Evolutionary conservation across 2,113 vertebrate species (phyloP).

Genomic region (Sceloporus undulatus): DNA sequence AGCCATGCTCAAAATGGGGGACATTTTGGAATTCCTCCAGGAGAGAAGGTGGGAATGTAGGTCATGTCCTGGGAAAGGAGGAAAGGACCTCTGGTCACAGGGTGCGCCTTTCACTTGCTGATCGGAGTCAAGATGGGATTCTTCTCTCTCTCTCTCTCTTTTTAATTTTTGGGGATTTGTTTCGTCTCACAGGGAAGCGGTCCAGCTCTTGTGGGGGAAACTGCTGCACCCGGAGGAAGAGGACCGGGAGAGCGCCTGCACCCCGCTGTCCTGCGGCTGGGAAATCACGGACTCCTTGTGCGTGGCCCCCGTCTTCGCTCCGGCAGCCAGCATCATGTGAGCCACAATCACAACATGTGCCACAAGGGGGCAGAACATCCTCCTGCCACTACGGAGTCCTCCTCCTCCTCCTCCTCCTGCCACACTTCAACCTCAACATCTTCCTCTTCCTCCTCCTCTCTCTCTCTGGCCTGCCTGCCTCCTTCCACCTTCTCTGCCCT

Average conservation of each 20-base stretch:
- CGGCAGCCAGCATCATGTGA: slow-evolving; percentile 78
- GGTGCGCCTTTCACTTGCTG: background rate
- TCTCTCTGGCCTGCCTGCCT: background rate
- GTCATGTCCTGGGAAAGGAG: no score
- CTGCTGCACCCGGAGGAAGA: slow-evolving; percentile 55
- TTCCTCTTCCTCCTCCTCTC: no score
- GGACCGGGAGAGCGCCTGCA: slow-evolving; percentile 63
- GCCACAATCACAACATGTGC: background rate
- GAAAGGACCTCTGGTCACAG: background rate
- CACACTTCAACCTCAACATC: background rate
- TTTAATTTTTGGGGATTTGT: background rate
- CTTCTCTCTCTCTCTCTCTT: no score
- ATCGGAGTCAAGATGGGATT: background rate
- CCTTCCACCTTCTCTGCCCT: slow-evolving; percentile 43
- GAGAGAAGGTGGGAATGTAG: no score
- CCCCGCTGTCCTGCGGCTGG: slow-evolving; percentile 80
- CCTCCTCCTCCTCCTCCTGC: background rate
- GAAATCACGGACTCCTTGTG: slow-evolving; percentile 78
- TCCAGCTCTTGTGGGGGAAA: slow-evolving; percentile 70
- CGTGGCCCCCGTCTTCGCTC: slow-evolving; percentile 70
- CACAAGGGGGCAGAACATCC: background rate
- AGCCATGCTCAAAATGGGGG: no score
- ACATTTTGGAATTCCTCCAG: no score
- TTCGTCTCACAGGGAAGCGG: slow-evolving; percentile 69
- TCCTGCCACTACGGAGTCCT: slow-evolving; percentile 35